Evolutionary conservation across 2,797 vertebrate genomes (phyloP).

Genomic region (Eremophila alpestris): DNA sequence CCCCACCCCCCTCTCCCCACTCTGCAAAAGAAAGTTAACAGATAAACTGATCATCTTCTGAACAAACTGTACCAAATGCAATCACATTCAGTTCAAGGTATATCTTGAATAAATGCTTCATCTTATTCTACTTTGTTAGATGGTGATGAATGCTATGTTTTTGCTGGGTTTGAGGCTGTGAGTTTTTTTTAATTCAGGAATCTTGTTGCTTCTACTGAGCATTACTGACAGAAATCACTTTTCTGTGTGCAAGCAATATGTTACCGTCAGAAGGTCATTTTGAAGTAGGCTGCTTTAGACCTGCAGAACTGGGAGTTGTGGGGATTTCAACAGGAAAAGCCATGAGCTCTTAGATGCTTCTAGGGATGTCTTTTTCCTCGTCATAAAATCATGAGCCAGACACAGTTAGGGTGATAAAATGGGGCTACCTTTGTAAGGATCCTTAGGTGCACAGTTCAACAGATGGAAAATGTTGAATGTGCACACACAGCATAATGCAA

Average conservation of each 20-base stretch:
- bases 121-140: background rate
- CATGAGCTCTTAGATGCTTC: background rate
- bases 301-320: rapidly evolving
- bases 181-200: background rate
- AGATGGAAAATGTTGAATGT: background rate
- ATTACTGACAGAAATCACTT: background rate
- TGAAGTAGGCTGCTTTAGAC: background rate
- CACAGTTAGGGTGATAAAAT: background rate
- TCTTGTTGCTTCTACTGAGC: background rate
- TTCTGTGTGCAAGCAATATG: background rate
- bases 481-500: rapidly evolving
- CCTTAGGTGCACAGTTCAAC: too few relatives aligned
- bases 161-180: rapidly evolving
- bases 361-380: background rate
- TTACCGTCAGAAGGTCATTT: background rate
- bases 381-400: background rate
- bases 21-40: background rate
- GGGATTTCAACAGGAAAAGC: background rate
- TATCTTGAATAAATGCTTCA: background rate
- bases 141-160: background rate
- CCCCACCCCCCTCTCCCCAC: rapidly evolving
- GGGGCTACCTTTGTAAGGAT: background rate
- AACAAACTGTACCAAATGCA: background rate
- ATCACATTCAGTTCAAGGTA: background rate
- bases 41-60: background rate